Evolutionary conservation across 2,797 vertebrate genomes (phyloP), one percentile per base, ranked within the genome.

Genomic region (Spinus pinus): DNA sequence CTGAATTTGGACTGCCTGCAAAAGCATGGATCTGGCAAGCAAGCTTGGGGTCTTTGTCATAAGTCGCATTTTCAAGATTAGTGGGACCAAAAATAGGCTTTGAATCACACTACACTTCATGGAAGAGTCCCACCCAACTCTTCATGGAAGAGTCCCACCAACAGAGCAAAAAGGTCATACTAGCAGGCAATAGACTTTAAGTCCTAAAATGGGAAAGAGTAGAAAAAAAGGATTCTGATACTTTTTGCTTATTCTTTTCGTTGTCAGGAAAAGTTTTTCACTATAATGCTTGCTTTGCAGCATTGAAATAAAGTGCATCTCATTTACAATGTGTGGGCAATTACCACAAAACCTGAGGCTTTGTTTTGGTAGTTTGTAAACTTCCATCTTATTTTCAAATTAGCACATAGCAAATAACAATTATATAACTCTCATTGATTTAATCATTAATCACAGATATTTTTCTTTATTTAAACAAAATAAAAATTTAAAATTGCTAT

Each of bases 41-140:
- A 87, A 53, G 66, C 78, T 53, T 4, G 2, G 41, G 60, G 28
- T 73, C 37, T 2, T 4, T 58, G 51, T 81, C 72, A 42, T 17
- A 62, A 79, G 83, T 53, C 0, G 0, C 9, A 1, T 86, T 90
- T 95, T 84, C 86, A 67, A 93, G 81, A 93, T 93, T 56, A 95
- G 35, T 31, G 56, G 60, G 71, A 74, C 80, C 82, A 81, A 94
- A 97, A 96, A 96, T 15, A 96, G 65, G 37, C 58, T 54, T 50
- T 12, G 37, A 90, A 90, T 86, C 66, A n/a, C 23, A 18, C 18
- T 74, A 15, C 6, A 1, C 46, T 75, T 92, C 65, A 70, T 12
- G 9, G 77, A 88, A 83, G 33, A 42, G 61, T 62, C 86, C 49
- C 58, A 33, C 44, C 47, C 41, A 83, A 44, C 41, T n/a, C 46